Base-by-base conservation (phyloP, 1,140 invertebrate genomes). In the Apis florea region DNA sequence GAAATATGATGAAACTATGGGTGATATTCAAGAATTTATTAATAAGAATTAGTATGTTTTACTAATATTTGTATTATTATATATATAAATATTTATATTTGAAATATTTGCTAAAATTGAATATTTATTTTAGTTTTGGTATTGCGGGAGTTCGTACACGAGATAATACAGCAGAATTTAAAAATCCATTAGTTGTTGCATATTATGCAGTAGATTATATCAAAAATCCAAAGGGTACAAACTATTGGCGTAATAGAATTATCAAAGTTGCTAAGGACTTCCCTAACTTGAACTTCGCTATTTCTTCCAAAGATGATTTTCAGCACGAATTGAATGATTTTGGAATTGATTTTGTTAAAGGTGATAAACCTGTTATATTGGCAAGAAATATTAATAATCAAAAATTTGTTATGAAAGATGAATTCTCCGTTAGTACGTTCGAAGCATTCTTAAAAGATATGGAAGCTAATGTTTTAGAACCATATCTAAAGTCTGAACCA, bases 241-340 rank as follows among this genome's bases (percentile, higher is more conserved):
- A 99, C 94, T 99, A 99, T 94, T 99, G 99, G 98, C 96, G 99
- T 89, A 99, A 99, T 94, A 96, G 98, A 85, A 96, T 99, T 53
- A 94, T 99, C 78, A 99, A 99, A 95, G 98, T 99, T 63, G 98
- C 98, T 79, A 97, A 99, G 92, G 96, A 98, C 74, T 97, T 96
- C 93, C 94, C 95, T 63, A 95, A 97, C 70, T 95, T 98, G 12
- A 96, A 94, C 75, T 99, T 99, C 94, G 98, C 98, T 8, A 95
- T 99, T 79, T 97, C 97, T 90, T 96, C 97, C 90, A 98, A 98
- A 90, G 97, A 98, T 89, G 97, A 98, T 84, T 99, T 99, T 95
- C 97, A 97, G 84, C 96, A 98, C 86, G 98, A 99, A 92, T 91
- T 99, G 69, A 97, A 98, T 88, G 98, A 99, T 92, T 99, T 96